Conservation (phyloP, 1,140 invertebrate species). For the Batillaria attramentaria region DNA sequence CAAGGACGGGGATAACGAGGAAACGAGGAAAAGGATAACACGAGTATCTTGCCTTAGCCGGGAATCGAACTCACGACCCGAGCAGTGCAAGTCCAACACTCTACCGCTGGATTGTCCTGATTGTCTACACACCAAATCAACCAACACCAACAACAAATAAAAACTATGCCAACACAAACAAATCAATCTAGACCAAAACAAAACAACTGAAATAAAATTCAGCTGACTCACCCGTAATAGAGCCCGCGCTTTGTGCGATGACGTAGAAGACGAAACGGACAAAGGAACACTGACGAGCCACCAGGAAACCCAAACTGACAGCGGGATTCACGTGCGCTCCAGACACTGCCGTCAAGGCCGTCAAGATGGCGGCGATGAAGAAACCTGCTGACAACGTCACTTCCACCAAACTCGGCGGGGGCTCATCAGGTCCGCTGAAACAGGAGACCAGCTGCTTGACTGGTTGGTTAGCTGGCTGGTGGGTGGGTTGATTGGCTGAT, state of each 20-base stretch:
- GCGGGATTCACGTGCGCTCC: conserved; percentile 70
- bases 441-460: background rate
- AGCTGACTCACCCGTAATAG: conserved; percentile 43
- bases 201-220: too few species aligned
- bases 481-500: too few species aligned
- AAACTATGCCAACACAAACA: too few species aligned
- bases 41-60: background rate
- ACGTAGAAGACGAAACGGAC: conserved; percentile 78
- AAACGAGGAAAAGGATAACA: background rate
- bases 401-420: background rate
- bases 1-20: background rate
- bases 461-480: too few species aligned
- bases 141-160: too few species aligned
- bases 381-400: conserved; percentile 52
- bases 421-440: background rate
- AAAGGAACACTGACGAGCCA: conserved; percentile 83
- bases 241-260: conserved; percentile 58
- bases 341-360: conserved; percentile 56
- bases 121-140: too few species aligned
- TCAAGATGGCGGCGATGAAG: conserved; percentile 54
- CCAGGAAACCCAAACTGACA: conserved; percentile 64
- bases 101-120: too few species aligned
- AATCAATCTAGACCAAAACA: too few species aligned
- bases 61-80: too few species aligned
- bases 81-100: too few species aligned